Percentiles rank a stretch among this genome's conserved stretches.
Conservation (phyloP, 1,140 invertebrate species). For the Cardiocondyla obscurior region DNA sequence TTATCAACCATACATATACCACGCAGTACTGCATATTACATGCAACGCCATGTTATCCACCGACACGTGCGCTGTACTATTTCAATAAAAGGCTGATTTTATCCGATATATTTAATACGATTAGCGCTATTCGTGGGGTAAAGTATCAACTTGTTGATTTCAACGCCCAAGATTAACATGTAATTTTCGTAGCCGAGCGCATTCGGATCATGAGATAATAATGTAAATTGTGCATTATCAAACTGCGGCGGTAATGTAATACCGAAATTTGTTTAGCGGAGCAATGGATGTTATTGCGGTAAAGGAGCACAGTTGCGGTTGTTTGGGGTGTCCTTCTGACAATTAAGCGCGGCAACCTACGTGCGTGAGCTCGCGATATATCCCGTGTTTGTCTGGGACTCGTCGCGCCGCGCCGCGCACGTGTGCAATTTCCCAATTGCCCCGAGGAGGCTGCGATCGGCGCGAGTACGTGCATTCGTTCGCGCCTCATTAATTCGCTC, state of each 20-base stretch:
- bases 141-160: background rate
- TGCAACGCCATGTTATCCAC: background rate
- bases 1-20: background rate
- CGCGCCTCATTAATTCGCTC: conserved; percentile 36
- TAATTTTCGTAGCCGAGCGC: background rate
- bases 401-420: background rate
- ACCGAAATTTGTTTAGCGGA: conserved; percentile 19
- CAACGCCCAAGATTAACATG: background rate
- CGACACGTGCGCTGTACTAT: background rate
- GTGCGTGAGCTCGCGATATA: background rate
- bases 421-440: conserved; percentile 5
- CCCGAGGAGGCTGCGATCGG: background rate
- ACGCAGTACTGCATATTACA: background rate
- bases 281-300: conserved; percentile 19
- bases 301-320: conserved; percentile 2
- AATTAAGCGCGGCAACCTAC: background rate
- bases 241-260: background rate
- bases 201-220: background rate
- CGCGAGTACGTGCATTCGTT: background rate
- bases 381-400: conserved; percentile 9
- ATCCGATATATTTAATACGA: background rate
- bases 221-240: conserved; percentile 9
- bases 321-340: background rate
- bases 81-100: background rate
- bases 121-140: background rate